Conservation (phyloP, 2,113 vertebrate species). For the Syngnathus scovelli region DNA sequence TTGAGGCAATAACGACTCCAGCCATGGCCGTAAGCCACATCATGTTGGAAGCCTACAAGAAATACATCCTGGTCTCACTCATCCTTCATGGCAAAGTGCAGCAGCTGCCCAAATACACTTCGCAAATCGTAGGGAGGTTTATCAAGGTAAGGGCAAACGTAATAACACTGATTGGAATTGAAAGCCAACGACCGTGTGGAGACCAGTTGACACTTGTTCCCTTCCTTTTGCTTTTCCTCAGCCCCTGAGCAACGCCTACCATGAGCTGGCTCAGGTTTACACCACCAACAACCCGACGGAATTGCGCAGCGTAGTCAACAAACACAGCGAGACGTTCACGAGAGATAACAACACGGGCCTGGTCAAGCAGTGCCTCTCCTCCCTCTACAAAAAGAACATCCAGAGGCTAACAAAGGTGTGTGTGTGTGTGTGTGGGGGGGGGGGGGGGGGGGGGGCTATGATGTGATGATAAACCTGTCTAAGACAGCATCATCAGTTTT, state of each 20-base stretch:
- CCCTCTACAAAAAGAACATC: conserved; percentile 99
- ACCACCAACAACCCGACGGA: conserved; percentile 93
- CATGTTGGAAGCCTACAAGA: conserved; percentile 99
- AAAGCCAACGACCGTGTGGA: neutral
- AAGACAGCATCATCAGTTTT: too few relatives aligned
- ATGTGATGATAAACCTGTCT: too few relatives aligned
- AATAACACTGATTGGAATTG: neutral
- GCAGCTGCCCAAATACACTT: conserved; percentile 95
- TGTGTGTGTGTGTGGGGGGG: neutral
- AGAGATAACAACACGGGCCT: conserved; percentile 95
- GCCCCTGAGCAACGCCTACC: conserved; percentile 98
- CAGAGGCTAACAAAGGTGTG: conserved; percentile 97
- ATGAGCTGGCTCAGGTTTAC: conserved; percentile 95
- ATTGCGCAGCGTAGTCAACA: conserved; percentile 87
- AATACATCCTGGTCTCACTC: conserved; percentile 98
- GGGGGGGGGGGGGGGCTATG: too few relatives aligned
- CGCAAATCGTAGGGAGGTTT: conserved; percentile 97
- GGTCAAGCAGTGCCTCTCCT: conserved; percentile 96
- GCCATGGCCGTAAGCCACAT: conserved; percentile 99
- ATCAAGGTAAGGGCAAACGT: conserved; percentile 80
- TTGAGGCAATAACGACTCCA: conserved; percentile 95
- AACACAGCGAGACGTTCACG: conserved; percentile 89
- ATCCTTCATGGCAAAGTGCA: conserved; percentile 98
- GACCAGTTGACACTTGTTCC: neutral
- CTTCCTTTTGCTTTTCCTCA: conserved; percentile 41